Conservation (phyloP, 2,113 vertebrate genomes). For the Apus apus region DNA sequence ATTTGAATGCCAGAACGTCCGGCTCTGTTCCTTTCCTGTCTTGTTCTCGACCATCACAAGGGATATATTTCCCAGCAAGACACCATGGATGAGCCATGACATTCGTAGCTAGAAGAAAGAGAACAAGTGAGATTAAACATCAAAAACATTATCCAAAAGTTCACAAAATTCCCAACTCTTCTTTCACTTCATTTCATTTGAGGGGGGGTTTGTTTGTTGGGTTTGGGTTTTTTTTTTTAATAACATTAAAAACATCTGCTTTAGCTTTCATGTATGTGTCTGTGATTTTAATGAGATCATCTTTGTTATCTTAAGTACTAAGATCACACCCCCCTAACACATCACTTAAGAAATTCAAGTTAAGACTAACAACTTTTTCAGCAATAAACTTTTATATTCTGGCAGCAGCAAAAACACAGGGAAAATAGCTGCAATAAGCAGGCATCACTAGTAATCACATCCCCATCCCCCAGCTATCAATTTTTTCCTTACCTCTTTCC, state of each 20-base stretch:
- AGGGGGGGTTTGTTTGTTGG: too few relatives aligned
- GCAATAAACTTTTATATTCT: slow-evolving; percentile 56
- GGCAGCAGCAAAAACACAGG: slow-evolving; percentile 10
- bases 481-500: not conserved
- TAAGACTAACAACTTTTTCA: slow-evolving; percentile 36
- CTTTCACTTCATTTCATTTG: not conserved
- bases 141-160: not conserved
- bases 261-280: not conserved
- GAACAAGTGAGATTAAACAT: not conserved
- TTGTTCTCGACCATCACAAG: slow-evolving; percentile 88
- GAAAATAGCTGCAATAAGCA: slow-evolving; percentile 12
- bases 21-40: slow-evolving; percentile 84
- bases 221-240: not conserved
- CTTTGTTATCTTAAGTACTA: not conserved
- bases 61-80: slow-evolving; percentile 83
- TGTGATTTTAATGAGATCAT: not conserved
- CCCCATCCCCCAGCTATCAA: slow-evolving; percentile 4
- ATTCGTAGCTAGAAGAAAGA: slow-evolving; percentile 84
- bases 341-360: slow-evolving; percentile 26
- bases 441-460: slow-evolving; percentile 26
- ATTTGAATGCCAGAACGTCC: slow-evolving; percentile 81
- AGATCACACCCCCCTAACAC: not conserved
- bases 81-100: slow-evolving; percentile 84
- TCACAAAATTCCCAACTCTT: not conserved
- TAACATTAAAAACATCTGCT: not conserved